Evolutionary conservation across 2,888 invertebrate genomes (phyloP).

Genomic region (Reticulitermes lucifugus): DNA sequence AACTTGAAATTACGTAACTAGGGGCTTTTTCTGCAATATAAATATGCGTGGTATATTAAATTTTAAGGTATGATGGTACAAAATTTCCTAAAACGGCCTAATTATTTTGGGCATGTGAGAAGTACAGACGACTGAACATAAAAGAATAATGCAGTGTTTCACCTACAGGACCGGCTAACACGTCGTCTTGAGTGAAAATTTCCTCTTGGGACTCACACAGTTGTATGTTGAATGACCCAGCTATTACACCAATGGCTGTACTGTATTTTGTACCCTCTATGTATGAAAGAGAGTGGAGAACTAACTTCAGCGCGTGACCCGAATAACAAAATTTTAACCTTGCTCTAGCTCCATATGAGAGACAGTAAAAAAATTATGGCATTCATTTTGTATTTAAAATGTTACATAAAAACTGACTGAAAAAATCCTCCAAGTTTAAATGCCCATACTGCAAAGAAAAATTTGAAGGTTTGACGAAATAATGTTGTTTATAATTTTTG

Average conservation of each 20-base stretch:
- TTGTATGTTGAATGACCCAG: not conserved
- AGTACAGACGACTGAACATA: not conserved
- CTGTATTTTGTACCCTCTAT: not conserved
- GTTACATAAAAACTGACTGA: not conserved
- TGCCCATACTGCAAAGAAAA: too few species aligned
- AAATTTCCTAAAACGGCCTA: not conserved
- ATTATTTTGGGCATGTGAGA: not conserved
- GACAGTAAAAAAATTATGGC: not conserved
- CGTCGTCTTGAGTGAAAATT: not conserved
- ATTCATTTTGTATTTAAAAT: not conserved
- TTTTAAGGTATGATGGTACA: too few species aligned
- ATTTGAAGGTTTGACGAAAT: too few species aligned
- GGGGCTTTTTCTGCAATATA: too few species aligned
- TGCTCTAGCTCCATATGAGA: not conserved
- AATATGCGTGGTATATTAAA: too few species aligned
- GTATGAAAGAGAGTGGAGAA: not conserved
- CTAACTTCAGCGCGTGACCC: not conserved
- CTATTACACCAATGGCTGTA: not conserved
- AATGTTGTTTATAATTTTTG: too few species aligned
- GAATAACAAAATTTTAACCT: not conserved
- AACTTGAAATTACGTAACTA: too few species aligned
- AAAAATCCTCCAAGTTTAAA: not conserved
- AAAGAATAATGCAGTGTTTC: not conserved
- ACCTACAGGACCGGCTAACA: not conserved
- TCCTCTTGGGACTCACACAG: not conserved